Evolutionary conservation across 2,888 invertebrate genomes (phyloP), one percentile per base, ranked within the genome.

Genomic region (Eupithecia abbreviata): DNA sequence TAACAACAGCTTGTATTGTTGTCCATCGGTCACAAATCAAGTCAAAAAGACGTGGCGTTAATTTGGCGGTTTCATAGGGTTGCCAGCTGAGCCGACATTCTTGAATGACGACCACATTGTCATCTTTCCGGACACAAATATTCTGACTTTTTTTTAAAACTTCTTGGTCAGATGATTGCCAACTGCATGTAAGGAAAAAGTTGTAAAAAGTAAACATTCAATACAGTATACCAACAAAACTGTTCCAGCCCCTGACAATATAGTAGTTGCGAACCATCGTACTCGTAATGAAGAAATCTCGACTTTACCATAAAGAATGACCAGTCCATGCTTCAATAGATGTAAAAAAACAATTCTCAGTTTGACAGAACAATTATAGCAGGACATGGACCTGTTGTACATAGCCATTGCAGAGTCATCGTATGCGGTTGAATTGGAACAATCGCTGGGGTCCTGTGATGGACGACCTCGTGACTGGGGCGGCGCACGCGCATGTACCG

Each of bases 391-490:
- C 73, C 77, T 73, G 76, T 69, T 30, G 73, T 47, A 47, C 66
- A 68, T 65, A 62, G 72, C 66, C 74, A 73, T 77, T 75, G 76
- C 79, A 79, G 77, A 75, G 79, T 77, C 79, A 74, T 74, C 69
- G 73, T 72, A 71, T 58, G 76, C 76, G 76, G 78, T 72, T 71
- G 76, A 77, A 79, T 72, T 71, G 76, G 79, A 80, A 77, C 80
- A 79, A 80, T 79, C 79, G 83, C 85, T 82, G 89, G 88, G 89
- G 89, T 88, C 88, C 82, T 72, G 77, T 85, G 90, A 90, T 85
- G 85, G 86, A 90, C 86, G 86, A 79, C 84, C 83, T 86, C 90
- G 89, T 90, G 90, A 90, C 89, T 84, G 73, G 55, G 74, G 72
- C 71, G 67, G 78, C 72, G 76, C 76, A 74, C 77, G 81, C 78